Evolutionary conservation across 2,888 invertebrate species (phyloP).

Genomic region (Sinhomidia bicolor): DNA sequence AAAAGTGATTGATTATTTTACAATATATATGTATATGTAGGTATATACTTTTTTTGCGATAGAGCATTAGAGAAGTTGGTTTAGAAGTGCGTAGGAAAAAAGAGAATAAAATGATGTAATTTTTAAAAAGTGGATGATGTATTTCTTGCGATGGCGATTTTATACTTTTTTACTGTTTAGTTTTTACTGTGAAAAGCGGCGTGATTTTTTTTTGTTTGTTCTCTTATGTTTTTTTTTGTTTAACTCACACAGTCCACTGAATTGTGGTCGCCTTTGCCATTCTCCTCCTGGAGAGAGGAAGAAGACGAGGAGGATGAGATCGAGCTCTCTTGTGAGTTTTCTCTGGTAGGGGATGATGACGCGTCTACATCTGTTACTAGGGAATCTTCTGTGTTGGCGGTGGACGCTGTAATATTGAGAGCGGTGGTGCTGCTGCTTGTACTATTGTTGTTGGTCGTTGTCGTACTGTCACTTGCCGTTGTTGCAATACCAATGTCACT

Average conservation of each 20-base stretch:
- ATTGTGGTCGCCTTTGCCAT: slow-evolving; percentile 66
- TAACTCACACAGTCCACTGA: slow-evolving; percentile 74
- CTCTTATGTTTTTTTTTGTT: slow-evolving; percentile 51
- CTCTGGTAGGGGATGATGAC: slow-evolving; percentile 36
- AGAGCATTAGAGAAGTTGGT: slow-evolving; percentile 59
- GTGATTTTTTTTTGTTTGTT: slow-evolving; percentile 51
- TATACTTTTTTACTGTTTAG: slow-evolving; percentile 14
- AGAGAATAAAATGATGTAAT: slow-evolving; percentile 7
- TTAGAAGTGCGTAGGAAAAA: slow-evolving; percentile 19
- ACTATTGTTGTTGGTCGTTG: slow-evolving; percentile 48
- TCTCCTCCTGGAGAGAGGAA: slow-evolving; percentile 63
- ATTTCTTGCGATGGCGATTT: slow-evolving; percentile 19
- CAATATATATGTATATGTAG: not conserved
- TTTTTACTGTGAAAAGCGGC: slow-evolving; percentile 21
- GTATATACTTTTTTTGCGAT: slow-evolving; percentile 40
- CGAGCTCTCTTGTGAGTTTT: slow-evolving; percentile 48
- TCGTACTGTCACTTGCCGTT: slow-evolving; percentile 32
- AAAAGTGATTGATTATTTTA: not conserved
- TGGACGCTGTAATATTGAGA: slow-evolving; percentile 51
- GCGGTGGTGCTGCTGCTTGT: slow-evolving; percentile 32
- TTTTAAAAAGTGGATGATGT: not conserved
- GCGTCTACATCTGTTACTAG: slow-evolving; percentile 62
- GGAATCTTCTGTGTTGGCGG: slow-evolving; percentile 60
- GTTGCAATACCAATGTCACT: slow-evolving; percentile 66
- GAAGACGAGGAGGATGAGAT: slow-evolving; percentile 31